Percentiles rank a stretch among this genome's conserved stretches.
These are phyloP conservation scores for Smittia aterrima DNA, from an alignment of 2,888 invertebrate genomes.

Conservation along the genomic window DNA sequence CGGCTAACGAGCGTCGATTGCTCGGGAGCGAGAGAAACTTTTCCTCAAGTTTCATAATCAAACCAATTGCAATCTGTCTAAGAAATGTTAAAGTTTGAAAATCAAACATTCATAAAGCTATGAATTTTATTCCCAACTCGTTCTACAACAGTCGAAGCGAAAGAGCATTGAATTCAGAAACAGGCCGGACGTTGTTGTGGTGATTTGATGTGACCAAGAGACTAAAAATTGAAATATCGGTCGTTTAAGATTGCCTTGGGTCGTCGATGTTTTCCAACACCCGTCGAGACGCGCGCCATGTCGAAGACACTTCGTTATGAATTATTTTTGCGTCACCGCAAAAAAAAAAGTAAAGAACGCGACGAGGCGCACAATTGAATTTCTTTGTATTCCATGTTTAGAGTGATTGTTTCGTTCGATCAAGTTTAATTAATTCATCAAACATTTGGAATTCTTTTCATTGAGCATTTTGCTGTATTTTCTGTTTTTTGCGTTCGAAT, in stretches of 20 bases:
- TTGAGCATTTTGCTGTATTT: background rate
- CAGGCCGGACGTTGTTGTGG: background rate
- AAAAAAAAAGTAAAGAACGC: background rate
- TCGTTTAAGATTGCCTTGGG: no score
- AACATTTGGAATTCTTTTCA: slow-evolving; percentile 21
- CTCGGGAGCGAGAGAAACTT: background rate
- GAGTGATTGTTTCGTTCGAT: background rate
- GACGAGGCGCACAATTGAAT: background rate
- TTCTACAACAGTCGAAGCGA: background rate
- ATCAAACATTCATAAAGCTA: background rate
- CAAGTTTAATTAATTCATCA: slow-evolving; percentile 32
- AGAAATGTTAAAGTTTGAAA: background rate
- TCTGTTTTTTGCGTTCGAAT: slow-evolving; percentile 17
- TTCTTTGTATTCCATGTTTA: slow-evolving; percentile 7
- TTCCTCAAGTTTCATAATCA: background rate
- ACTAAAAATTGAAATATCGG: background rate
- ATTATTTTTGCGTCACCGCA: slow-evolving; percentile 7
- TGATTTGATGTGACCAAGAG: background rate
- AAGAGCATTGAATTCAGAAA: background rate
- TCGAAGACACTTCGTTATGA: background rate
- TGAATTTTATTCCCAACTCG: background rate
- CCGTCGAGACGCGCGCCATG: background rate
- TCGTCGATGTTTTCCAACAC: background rate
- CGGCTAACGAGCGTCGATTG: background rate
- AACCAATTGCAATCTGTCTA: background rate